A percentile compares a stretch with the other conserved stretches of the same genome.
phyloP scores from a whole-genome alignment of 2,888 invertebrate genomes.

The Cerastis leucographa region DNA sequence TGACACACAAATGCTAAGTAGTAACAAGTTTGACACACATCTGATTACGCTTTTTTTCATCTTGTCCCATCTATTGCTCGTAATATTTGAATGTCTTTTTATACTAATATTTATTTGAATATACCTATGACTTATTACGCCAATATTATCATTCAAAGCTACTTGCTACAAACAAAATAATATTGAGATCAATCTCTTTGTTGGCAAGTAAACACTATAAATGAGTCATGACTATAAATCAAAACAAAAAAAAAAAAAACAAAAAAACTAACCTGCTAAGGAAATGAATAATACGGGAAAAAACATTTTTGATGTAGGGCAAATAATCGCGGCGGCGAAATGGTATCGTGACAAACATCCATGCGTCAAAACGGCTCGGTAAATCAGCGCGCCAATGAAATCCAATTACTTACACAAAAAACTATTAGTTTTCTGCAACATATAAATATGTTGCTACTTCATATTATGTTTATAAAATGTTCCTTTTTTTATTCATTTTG shows the following conservation, averaged over 20 bases:
- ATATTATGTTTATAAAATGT: slow-evolving; percentile 30
- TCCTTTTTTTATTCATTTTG: slow-evolving; percentile 15
- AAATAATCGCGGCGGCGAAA: slow-evolving; percentile 83
- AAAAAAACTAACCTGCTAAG: slow-evolving; percentile 36
- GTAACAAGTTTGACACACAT: too few relatives aligned
- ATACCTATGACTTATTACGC: neutral
- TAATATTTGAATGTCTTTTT: too few relatives aligned
- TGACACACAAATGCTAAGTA: too few relatives aligned
- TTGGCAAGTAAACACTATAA: neutral
- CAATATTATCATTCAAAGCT: neutral
- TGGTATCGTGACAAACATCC: slow-evolving; percentile 90
- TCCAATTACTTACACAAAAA: slow-evolving; percentile 89
- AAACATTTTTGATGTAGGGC: slow-evolving; percentile 66
- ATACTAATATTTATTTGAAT: neutral
- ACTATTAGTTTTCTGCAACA: slow-evolving; percentile 78
- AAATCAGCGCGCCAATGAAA: slow-evolving; percentile 87
- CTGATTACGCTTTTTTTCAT: too few relatives aligned
- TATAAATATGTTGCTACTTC: slow-evolving; percentile 28
- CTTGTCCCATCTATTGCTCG: too few relatives aligned
- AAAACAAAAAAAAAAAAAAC: slow-evolving; percentile 18
- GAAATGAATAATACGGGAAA: slow-evolving; percentile 66
- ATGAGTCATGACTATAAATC: neutral
- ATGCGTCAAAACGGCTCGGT: slow-evolving; percentile 85
- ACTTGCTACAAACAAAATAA: neutral
- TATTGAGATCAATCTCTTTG: neutral